phyloP scores from a whole-genome alignment of 2,888 invertebrate species.

The Chesias legatella region DNA sequence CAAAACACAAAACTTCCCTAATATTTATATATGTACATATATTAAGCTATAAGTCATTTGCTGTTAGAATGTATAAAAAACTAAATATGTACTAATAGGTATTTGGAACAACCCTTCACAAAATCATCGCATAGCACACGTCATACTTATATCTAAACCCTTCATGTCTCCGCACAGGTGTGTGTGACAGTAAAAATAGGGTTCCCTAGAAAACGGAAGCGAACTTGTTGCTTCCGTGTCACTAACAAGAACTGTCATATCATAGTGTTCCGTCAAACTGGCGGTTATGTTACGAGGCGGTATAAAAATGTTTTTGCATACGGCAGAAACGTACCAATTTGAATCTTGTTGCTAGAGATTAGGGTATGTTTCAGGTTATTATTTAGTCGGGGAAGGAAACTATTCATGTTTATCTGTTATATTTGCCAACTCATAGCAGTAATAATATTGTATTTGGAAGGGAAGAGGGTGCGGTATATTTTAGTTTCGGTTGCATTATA shows the following conservation, averaged over 20 bases:
- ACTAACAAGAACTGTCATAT: constrained; percentile 32
- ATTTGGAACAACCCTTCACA: constrained; percentile 1
- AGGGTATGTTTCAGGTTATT: constrained; percentile 20
- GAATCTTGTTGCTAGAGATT: constrained; percentile 7
- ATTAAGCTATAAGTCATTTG: no score
- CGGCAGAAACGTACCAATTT: constrained; percentile 11
- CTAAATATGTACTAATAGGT: no score
- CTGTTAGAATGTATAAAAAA: no score
- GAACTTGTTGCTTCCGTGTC: constrained; percentile 29
- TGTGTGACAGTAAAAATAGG: constrained; percentile 25
- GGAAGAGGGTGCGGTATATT: constrained; percentile 23
- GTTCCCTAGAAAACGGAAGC: constrained; percentile 20
- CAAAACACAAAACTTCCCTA: no score
- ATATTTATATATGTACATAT: no score
- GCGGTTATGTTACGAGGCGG: constrained; percentile 33
- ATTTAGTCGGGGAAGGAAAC: constrained; percentile 16
- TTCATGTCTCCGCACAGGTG: constrained; percentile 17
- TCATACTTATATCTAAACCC: constrained; percentile 12
- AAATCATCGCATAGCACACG: constrained; percentile 4
- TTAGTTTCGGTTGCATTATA: constrained; percentile 23
- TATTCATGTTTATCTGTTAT: constrained; percentile 36
- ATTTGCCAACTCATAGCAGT: constrained; percentile 42
- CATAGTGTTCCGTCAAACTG: constrained; percentile 28
- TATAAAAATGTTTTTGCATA: constrained; percentile 38
- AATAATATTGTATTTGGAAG: constrained; percentile 37